A percentile compares a stretch with the other conserved stretches of the same genome.
phyloP scores from a whole-genome alignment of 2,888 invertebrate species.

The Gandaritis pyraliata region DNA sequence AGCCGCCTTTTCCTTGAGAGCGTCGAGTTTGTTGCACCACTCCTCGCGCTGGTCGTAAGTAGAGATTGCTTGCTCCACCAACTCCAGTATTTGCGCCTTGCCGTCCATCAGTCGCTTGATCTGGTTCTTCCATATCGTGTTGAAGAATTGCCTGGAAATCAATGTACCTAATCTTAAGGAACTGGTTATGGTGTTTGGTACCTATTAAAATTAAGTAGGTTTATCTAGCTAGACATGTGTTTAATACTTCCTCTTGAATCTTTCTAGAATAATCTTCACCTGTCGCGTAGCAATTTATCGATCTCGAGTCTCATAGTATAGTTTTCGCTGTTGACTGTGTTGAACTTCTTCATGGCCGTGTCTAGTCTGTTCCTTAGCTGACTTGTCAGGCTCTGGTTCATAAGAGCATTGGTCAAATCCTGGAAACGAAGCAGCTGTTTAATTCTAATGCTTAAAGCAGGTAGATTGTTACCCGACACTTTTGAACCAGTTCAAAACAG shows the following conservation, averaged over 20 bases:
- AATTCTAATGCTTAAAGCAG: neutral
- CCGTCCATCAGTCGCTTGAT: conserved; percentile 90
- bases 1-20: conserved; percentile 89
- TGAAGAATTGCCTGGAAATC: conserved; percentile 88
- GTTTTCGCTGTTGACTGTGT: conserved; percentile 90
- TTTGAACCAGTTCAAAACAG: no score
- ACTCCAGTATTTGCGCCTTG: conserved; percentile 92
- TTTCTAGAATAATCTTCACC: conserved; percentile 65
- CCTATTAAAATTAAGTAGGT: no score
- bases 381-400: conserved; percentile 77
- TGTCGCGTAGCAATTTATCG: conserved; percentile 91
- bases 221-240: no score
- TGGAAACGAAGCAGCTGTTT: conserved; percentile 34
- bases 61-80: conserved; percentile 94
- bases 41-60: conserved; percentile 95
- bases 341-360: conserved; percentile 90
- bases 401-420: conserved; percentile 63
- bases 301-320: conserved; percentile 90
- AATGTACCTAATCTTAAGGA: neutral
- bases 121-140: conserved; percentile 91
- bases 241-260: no score
- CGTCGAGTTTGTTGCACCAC: conserved; percentile 91
- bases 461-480: neutral
- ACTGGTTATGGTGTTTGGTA: neutral
- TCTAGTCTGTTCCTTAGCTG: conserved; percentile 90